Percentiles rank a stretch among this genome's conserved stretches.
Conservation (phyloP, 2,888 invertebrate genomes). For the Epirrhoe alternata region DNA sequence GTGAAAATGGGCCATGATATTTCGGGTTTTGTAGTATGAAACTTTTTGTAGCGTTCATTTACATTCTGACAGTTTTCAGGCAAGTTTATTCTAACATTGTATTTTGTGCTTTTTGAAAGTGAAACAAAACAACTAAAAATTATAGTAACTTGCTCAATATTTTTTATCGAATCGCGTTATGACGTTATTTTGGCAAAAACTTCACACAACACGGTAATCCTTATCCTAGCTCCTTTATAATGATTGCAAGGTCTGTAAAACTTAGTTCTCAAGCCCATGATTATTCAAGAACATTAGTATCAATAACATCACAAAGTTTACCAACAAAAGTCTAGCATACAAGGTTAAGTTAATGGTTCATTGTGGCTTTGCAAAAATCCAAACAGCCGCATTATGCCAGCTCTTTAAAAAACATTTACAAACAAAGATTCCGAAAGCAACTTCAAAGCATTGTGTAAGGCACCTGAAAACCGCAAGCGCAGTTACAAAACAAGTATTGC, state of each 20-base stretch:
- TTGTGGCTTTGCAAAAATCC: constrained; percentile 27
- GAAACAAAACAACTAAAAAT: neutral
- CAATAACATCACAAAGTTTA: neutral
- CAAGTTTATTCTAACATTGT: neutral
- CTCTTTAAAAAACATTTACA: constrained; percentile 47
- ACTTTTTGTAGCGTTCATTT: neutral
- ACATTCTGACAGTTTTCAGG: neutral
- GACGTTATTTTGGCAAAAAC: too few relatives aligned
- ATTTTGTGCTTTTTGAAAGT: neutral
- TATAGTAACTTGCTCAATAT: too few relatives aligned
- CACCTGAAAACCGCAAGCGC: constrained; percentile 73
- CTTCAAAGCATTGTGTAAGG: constrained; percentile 67
- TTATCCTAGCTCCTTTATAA: too few relatives aligned
- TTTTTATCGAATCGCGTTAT: too few relatives aligned
- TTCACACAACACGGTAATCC: too few relatives aligned
- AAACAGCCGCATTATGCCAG: constrained; percentile 28
- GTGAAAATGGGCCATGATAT: constrained; percentile 23
- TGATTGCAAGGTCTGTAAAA: neutral
- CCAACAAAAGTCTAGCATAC: neutral
- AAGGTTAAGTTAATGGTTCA: constrained; percentile 14
- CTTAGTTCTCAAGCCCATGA: neutral
- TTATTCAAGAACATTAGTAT: neutral
- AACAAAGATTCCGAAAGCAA: constrained; percentile 76
- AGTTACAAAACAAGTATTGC: constrained; percentile 76
- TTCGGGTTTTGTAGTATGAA: neutral